Evolutionary conservation across 2,797 vertebrate genomes (phyloP).

Genomic region (Yasuhikotakia modesta): DNA sequence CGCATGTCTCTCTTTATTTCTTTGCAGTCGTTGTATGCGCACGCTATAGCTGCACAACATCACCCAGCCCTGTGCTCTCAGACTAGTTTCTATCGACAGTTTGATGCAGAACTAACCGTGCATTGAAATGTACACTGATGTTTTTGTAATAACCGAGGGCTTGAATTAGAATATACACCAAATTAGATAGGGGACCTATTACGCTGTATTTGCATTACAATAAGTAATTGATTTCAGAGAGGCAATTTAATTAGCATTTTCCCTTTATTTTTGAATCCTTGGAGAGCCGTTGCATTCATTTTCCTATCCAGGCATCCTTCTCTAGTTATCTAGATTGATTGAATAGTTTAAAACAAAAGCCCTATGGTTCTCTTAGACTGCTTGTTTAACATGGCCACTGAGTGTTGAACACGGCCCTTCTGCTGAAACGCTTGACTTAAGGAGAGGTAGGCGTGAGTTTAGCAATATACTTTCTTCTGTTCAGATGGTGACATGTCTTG

Average conservation of each 20-base stretch:
- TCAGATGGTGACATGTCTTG: constrained; percentile 6
- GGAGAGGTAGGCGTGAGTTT: constrained; percentile 55
- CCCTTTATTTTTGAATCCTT: constrained; percentile 44
- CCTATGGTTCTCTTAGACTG: constrained; percentile 56
- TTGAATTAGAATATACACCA: constrained; percentile 61
- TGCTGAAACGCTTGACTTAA: constrained; percentile 55
- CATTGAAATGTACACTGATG: not conserved
- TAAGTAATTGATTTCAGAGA: constrained; percentile 71
- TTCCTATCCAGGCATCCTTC: constrained; percentile 62
- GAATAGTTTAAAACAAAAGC: constrained; percentile 64
- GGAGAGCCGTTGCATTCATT: constrained; percentile 61
- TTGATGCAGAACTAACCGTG: not conserved
- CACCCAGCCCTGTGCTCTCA: not conserved
- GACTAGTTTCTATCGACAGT: not conserved
- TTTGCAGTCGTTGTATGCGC: not conserved
- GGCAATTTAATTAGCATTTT: constrained; percentile 71
- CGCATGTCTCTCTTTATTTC: not conserved
- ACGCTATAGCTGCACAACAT: not conserved
- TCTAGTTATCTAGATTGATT: constrained; percentile 72
- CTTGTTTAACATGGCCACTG: constrained; percentile 56
- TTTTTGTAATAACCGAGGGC: constrained; percentile 60
- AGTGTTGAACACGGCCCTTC: constrained; percentile 54
- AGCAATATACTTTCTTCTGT: constrained; percentile 38
- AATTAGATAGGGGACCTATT: constrained; percentile 60
- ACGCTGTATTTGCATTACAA: constrained; percentile 73